Conservation (phyloP, 1,140 invertebrate species). For the Aphis gossypii region DNA sequence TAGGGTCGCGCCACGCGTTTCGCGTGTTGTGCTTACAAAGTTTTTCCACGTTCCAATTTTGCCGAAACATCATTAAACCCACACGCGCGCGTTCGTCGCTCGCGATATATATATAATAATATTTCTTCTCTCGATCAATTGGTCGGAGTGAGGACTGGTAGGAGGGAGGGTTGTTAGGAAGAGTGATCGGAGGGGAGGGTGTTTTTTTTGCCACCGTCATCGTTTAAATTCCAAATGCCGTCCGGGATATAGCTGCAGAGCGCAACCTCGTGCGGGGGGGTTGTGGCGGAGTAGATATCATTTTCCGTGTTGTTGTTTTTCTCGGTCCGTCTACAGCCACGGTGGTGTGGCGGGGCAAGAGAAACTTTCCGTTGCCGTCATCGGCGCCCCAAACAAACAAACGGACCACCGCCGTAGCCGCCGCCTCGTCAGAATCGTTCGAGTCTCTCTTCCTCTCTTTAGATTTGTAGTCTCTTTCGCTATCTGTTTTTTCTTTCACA, state of each 20-base stretch:
- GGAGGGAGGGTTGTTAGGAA: background rate
- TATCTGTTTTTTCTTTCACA: background rate
- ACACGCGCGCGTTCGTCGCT: background rate
- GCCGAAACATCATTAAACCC: conserved; percentile 24
- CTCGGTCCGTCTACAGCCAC: background rate
- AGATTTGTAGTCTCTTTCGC: background rate
- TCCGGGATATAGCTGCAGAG: background rate
- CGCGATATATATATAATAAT: background rate
- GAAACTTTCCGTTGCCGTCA: background rate
- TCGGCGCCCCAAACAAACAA: background rate
- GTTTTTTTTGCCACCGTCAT: conserved; percentile 20
- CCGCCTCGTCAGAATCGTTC: background rate
- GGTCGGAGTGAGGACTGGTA: background rate
- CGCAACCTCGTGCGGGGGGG: no score
- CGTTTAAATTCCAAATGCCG: conserved; percentile 31
- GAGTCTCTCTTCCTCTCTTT: background rate
- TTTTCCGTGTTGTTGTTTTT: conserved; percentile 26
- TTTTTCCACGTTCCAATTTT: conserved; percentile 35
- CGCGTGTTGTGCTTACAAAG: conserved; percentile 14
- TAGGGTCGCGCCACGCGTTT: background rate
- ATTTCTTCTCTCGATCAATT: background rate
- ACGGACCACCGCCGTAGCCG: background rate
- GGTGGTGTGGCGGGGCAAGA: background rate
- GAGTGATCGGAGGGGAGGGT: background rate
- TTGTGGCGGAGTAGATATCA: background rate